Percentiles rank a stretch among this genome's conserved stretches.
These are phyloP conservation scores for Apotomis betuletana DNA, from an alignment of 2,888 invertebrate species.

Conservation along the genomic window DNA sequence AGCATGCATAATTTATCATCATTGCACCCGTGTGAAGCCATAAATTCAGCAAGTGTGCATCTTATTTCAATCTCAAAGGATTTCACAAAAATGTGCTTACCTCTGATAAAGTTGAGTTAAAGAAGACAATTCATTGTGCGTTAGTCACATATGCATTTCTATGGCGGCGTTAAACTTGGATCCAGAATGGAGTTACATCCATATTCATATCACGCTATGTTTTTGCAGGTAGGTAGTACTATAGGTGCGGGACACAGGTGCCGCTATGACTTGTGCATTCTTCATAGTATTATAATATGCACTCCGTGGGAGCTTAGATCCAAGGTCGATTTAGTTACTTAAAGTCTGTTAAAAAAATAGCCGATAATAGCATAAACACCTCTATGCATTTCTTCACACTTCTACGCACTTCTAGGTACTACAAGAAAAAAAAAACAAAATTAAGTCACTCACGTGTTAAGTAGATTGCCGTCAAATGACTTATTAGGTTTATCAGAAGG, in stretches of 20 bases:
- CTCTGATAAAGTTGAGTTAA: too few species aligned
- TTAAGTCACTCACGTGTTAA: constrained; percentile 8
- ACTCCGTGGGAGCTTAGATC: constrained; percentile 56
- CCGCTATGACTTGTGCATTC: constrained; percentile 74
- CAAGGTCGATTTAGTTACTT: constrained; percentile 17
- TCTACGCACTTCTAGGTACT: too few species aligned
- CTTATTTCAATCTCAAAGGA: too few species aligned
- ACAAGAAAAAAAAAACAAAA: constrained; percentile 1
- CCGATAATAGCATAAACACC: neutral
- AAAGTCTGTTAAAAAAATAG: neutral
- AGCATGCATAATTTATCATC: too few species aligned
- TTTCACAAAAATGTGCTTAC: too few species aligned
- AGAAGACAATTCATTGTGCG: too few species aligned
- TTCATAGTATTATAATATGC: constrained; percentile 52
- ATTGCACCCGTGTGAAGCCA: too few species aligned
- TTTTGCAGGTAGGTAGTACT: constrained; percentile 47
- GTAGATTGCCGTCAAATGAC: constrained; percentile 4
- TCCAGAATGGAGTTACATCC: constrained; percentile 44
- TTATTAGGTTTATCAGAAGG: constrained; percentile 12
- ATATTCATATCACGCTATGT: constrained; percentile 42
- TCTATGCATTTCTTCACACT: too few species aligned
- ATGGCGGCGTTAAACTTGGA: neutral
- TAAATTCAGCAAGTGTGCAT: too few species aligned
- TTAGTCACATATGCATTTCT: neutral
- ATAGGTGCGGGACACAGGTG: constrained; percentile 62